Conservation (phyloP, 1,140 invertebrate species). For the Trissolcus basalis region DNA sequence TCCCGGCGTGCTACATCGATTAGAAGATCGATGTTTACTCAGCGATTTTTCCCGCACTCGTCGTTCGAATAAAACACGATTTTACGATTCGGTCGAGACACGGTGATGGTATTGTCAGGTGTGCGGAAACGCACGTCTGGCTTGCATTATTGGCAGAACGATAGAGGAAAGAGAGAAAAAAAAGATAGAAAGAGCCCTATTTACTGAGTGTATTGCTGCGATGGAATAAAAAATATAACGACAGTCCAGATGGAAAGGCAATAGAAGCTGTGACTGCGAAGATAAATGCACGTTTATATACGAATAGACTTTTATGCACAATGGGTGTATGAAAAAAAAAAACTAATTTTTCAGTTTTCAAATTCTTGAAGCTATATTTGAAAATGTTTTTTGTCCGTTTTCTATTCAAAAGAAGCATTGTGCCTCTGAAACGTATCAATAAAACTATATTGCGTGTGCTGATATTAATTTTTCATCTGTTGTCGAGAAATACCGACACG, state of each 20-base stretch:
- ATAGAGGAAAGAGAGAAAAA: conserved; percentile 43
- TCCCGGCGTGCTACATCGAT: conserved; percentile 31
- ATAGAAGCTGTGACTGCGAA: conserved; percentile 48
- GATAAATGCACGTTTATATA: conserved; percentile 55
- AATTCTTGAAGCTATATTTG: no score
- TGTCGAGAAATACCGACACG: no score
- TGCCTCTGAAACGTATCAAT: no score
- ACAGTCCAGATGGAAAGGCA: conserved; percentile 49
- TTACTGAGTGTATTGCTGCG: conserved; percentile 50
- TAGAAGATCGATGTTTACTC: conserved; percentile 59
- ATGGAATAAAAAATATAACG: conserved; percentile 57
- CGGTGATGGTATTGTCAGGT: conserved; percentile 58
- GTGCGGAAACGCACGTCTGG: conserved; percentile 57
- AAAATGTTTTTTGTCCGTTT: no score
- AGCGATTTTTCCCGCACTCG: conserved; percentile 53
- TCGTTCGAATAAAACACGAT: conserved; percentile 55
- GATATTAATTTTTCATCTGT: no score
- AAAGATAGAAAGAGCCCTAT: conserved; percentile 45
- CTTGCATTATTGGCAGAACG: conserved; percentile 47
- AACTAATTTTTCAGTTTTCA: no score
- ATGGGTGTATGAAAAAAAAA: no score
- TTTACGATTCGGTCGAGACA: conserved; percentile 58
- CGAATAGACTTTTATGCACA: conserved; percentile 35
- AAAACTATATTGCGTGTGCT: no score
- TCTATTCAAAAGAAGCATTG: no score